phyloP scores from a whole-genome alignment of 2,113 vertebrate genomes.

The Myiopsitta monachus region DNA sequence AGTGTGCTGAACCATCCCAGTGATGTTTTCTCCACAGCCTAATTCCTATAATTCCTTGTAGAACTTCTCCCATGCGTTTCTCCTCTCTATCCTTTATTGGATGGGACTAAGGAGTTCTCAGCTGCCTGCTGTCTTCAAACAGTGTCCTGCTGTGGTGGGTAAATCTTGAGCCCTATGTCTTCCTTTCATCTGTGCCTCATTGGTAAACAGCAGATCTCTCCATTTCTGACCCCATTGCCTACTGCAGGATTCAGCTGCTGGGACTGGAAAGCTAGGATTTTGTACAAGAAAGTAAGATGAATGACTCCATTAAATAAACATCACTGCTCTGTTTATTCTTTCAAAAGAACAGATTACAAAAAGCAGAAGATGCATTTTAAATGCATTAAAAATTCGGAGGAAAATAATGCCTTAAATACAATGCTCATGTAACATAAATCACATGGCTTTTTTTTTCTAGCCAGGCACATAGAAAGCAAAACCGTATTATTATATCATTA shows the following conservation, averaged over 20 bases:
- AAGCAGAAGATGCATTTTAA: conserved; percentile 47
- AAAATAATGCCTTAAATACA: conserved; percentile 57
- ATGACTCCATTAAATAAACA: conserved; percentile 63
- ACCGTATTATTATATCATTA: conserved; percentile 65
- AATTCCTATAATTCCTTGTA: background rate
- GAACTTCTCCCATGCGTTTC: background rate
- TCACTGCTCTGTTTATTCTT: conserved; percentile 56
- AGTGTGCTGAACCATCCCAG: background rate
- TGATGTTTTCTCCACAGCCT: background rate
- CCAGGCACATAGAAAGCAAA: conserved; percentile 34
- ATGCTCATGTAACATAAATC: conserved; percentile 47
- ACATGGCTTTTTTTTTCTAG: conserved; percentile 14
- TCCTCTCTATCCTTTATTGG: background rate
- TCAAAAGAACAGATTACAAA: conserved; percentile 50
- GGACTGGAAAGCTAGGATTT: conserved; percentile 43
- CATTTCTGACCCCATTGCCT: background rate
- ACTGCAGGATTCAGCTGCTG: conserved; percentile 19
- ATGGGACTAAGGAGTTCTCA: background rate
- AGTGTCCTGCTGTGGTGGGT: background rate
- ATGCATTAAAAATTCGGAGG: conserved; percentile 41
- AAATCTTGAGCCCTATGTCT: background rate
- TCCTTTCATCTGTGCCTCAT: conserved; percentile 24
- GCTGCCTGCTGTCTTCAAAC: conserved; percentile 15
- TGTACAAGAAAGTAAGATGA: conserved; percentile 46
- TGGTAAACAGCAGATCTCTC: conserved; percentile 45